These are phyloP conservation scores for Diarsia rubi DNA, from an alignment of 2,888 invertebrate genomes.

Conservation along the genomic window DNA sequence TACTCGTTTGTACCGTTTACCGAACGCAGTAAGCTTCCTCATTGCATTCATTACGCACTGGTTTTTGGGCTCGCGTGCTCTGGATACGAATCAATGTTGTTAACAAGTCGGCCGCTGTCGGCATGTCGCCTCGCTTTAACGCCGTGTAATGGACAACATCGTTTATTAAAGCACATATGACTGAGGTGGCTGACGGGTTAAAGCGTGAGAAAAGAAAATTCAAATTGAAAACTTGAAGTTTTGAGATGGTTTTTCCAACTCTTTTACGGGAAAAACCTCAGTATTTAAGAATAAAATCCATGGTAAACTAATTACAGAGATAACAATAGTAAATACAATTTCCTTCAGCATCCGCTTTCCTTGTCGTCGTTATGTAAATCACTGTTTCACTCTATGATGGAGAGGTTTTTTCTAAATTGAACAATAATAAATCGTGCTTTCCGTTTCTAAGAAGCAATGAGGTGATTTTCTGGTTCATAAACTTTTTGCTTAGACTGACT, in stretches of 20 bases:
- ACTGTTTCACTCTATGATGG: conserved; percentile 14
- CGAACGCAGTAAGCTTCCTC: conserved; percentile 82
- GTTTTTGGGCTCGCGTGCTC: conserved; percentile 79
- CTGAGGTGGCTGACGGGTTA: background rate
- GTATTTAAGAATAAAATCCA: background rate
- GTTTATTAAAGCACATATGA: conserved; percentile 39
- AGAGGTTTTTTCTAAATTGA: conserved; percentile 29
- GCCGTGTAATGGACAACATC: conserved; percentile 48
- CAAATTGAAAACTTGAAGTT: background rate
- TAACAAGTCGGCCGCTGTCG: conserved; percentile 51
- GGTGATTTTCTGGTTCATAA: conserved; percentile 29
- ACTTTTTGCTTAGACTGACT: conserved; percentile 33
- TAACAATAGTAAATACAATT: conserved; percentile 51
- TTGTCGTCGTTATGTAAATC: conserved; percentile 41
- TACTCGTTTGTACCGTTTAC: conserved; percentile 88
- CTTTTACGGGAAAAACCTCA: background rate
- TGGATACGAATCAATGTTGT: conserved; percentile 66
- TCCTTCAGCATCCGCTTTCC: conserved; percentile 57
- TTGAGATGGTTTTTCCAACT: background rate
- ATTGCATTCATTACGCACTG: conserved; percentile 84
- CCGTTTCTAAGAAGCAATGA: conserved; percentile 23
- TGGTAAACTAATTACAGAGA: conserved; percentile 39
- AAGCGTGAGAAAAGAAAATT: conserved; percentile 29
- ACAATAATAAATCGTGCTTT: conserved; percentile 31
- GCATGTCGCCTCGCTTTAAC: conserved; percentile 44